A percentile compares a stretch with the other conserved stretches of the same genome.
Conservation (phyloP, 2,797 vertebrate genomes). For the Babyrousa celebensis region DNA sequence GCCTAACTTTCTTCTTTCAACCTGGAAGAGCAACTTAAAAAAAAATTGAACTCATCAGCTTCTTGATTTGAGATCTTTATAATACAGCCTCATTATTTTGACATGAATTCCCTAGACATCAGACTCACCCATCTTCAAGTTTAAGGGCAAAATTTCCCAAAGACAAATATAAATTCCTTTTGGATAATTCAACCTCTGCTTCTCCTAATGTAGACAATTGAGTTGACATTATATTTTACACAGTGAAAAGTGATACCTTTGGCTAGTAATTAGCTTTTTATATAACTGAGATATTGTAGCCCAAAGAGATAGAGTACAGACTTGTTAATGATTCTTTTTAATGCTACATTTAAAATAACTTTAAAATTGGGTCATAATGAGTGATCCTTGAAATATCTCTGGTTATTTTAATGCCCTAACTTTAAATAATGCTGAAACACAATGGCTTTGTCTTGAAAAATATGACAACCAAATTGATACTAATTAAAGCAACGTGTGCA, state of each 20-base stretch:
- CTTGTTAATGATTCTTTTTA: conserved; percentile 79
- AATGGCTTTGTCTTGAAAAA: conserved; percentile 80
- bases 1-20: conserved; percentile 67
- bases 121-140: conserved; percentile 72
- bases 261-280: conserved; percentile 82
- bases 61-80: conserved; percentile 64
- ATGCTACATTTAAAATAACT: conserved; percentile 82
- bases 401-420: conserved; percentile 77
- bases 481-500: conserved; percentile 83
- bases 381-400: conserved; percentile 80
- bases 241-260: conserved; percentile 70
- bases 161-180: conserved; percentile 77
- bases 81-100: conserved; percentile 80
- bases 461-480: conserved; percentile 83
- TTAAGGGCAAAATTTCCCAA: conserved; percentile 70
- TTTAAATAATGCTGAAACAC: conserved; percentile 83
- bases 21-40: not conserved
- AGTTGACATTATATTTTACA: conserved; percentile 66
- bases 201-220: conserved; percentile 57
- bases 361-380: conserved; percentile 83
- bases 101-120: conserved; percentile 75
- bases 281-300: conserved; percentile 64
- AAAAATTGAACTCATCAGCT: conserved; percentile 36
- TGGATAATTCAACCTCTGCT: conserved; percentile 73
- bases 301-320: conserved; percentile 69